These are phyloP conservation scores for Drosophila sechellia DNA, from an alignment of 1,140 invertebrate species.

Conservation along the genomic window DNA sequence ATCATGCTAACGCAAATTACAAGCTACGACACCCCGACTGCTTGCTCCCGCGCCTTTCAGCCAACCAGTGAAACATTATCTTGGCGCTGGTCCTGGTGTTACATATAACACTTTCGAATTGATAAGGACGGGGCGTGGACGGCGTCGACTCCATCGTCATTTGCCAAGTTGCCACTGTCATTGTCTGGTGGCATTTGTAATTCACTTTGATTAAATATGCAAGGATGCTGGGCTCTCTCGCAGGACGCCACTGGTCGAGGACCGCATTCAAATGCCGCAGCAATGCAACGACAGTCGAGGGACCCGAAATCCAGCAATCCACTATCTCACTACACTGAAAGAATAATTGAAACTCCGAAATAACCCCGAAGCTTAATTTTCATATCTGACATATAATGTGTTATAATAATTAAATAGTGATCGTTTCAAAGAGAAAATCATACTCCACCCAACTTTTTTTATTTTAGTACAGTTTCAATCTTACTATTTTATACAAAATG, in stretches of 20 bases:
- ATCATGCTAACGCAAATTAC: slow-evolving; percentile 68
- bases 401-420: no score
- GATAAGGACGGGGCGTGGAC: slow-evolving; percentile 33
- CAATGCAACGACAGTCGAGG: slow-evolving; percentile 56
- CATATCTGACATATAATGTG: no score
- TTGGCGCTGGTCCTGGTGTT: slow-evolving; percentile 38
- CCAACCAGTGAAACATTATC: slow-evolving; percentile 47
- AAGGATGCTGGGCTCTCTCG: slow-evolving; percentile 30
- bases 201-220: slow-evolving; percentile 82
- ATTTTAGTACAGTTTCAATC: no score
- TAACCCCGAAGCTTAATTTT: no score
- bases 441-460: not conserved
- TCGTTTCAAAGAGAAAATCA: not conserved
- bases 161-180: slow-evolving; percentile 60
- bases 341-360: no score
- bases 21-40: slow-evolving; percentile 43
- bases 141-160: slow-evolving; percentile 46
- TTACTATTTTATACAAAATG: no score
- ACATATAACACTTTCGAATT: slow-evolving; percentile 57
- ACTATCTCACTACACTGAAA: slow-evolving; percentile 4
- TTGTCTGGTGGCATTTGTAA: slow-evolving; percentile 70
- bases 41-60: not conserved
- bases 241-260: slow-evolving; percentile 24
- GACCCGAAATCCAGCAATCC: slow-evolving; percentile 13
- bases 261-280: slow-evolving; percentile 71